phyloP scores from a whole-genome alignment of 2,888 invertebrate species.

The Pseudococcus viburni region DNA sequence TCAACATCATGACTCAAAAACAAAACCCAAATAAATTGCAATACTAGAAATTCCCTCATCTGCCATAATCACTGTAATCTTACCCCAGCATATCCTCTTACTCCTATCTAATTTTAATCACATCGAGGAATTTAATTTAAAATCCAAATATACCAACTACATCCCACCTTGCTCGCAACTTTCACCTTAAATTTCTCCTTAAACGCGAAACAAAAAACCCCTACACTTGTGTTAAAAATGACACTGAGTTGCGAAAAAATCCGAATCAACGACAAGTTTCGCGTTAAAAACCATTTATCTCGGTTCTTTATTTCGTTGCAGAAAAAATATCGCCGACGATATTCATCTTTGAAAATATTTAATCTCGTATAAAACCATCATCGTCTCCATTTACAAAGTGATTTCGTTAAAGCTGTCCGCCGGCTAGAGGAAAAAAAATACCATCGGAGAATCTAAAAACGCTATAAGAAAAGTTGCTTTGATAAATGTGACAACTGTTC shows the following conservation, averaged over 20 bases:
- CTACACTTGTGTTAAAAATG: background rate
- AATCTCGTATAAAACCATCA: constrained; percentile 20
- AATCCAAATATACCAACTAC: no score
- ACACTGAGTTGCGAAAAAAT: background rate
- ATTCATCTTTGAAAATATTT: constrained; percentile 1
- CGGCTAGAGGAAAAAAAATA: background rate
- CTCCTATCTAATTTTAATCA: no score
- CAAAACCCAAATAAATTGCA: no score
- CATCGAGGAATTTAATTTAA: no score
- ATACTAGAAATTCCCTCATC: no score
- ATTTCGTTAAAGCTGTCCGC: background rate
- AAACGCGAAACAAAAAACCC: no score
- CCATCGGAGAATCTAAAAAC: background rate
- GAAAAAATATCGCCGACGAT: background rate
- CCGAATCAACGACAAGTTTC: background rate
- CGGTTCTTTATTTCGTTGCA: background rate
- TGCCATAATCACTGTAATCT: no score
- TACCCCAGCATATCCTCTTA: no score
- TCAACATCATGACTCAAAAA: no score
- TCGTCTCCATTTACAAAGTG: constrained; percentile 31
- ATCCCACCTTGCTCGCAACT: no score
- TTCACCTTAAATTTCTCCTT: background rate
- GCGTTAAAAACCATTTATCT: background rate
- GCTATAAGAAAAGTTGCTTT: background rate
- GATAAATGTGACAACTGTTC: constrained; percentile 18